A percentile compares a stretch with the other conserved stretches of the same genome.
Conservation (phyloP, 2,888 invertebrate genomes). For the Chouioia cunea region DNA sequence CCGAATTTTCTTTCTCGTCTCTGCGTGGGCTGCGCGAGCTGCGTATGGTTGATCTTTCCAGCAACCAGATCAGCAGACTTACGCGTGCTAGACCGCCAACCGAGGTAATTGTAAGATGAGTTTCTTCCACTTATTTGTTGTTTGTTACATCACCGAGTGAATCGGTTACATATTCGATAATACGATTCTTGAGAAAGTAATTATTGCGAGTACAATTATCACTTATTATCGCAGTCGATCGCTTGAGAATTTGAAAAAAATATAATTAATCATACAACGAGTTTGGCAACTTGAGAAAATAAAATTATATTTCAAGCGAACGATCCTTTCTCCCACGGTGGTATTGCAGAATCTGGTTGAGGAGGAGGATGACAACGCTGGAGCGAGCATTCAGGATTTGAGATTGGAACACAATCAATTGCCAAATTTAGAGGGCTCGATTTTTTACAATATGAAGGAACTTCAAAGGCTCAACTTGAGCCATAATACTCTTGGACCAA, state of each 20-base stretch:
- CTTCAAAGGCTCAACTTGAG: conserved; percentile 81
- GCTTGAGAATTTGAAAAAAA: too few species aligned
- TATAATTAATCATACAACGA: too few species aligned
- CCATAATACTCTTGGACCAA: conserved; percentile 78
- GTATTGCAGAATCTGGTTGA: conserved; percentile 80
- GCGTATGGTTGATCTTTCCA: conserved; percentile 81
- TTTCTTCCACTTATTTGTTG: too few species aligned
- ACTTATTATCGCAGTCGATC: too few species aligned
- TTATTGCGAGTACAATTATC: too few species aligned
- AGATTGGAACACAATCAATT: conserved; percentile 82
- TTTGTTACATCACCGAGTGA: too few species aligned
- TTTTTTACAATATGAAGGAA: conserved; percentile 80
- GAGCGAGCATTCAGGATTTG: conserved; percentile 78
- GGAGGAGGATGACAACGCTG: conserved; percentile 71
- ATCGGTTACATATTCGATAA: too few species aligned
- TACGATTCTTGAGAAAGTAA: too few species aligned
- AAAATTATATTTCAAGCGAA: conserved; percentile 32
- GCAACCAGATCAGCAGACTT: conserved; percentile 77
- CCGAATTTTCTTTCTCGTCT: conserved; percentile 85
- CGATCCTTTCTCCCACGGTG: conserved; percentile 44
- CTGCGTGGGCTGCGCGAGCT: conserved; percentile 80
- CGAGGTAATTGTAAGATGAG: conserved; percentile 55
- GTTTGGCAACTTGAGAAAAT: too few species aligned
- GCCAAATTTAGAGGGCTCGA: conserved; percentile 78
- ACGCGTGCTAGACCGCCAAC: conserved; percentile 61